Base-by-base conservation (phyloP, 2,797 vertebrate species). In the Chromis chromis region DNA sequence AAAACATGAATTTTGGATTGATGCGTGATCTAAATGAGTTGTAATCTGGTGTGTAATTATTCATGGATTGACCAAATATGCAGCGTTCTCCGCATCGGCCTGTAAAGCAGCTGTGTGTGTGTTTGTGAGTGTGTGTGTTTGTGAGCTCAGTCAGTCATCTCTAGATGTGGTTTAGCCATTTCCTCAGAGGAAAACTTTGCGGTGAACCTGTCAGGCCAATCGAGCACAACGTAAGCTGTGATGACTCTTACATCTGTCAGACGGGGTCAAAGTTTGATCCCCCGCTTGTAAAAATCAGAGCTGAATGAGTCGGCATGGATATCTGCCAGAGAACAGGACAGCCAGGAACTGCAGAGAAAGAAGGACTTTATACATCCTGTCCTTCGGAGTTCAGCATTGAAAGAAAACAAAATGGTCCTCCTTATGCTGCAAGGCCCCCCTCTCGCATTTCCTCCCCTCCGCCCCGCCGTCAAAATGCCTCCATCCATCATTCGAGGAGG, bases 201-300 rank as follows among this genome's bases (percentile, higher is more conserved):
- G 85, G 87, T 60, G 73, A 89, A 87, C 78, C 90, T 87, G 86
- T 79, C 77, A 80, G 80, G 78, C 81, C 76, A 88, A 66, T 88
- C 66, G 77, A 83, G 71, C 2, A 22, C 74, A 77, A 67, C 21
- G 17, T 69, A 62, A 70, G n/a, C 65, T 60, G 44, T 87, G 88
- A 93, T 89, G 90, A 85, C 77, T 92, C 86, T 69, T 81, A 82
- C 88, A 90, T 91, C 89, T 94, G 90, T 91, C 81, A 78, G 77
- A 69, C 59, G 3, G 63, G 83, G 85, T 86, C 79, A 83, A 58
- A 85, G 88, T 71, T 83, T 65, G 44, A 64, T 72, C 50, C 74
- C 74, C 66, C 48, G 31, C 70, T 69, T 75, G 22, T 71, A 65
- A 63, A 48, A 70, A 67, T 66, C 24, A 25, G 61, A 69, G 31